phyloP scores from a whole-genome alignment of 1,140 invertebrate genomes.

The Thrips palmi region DNA sequence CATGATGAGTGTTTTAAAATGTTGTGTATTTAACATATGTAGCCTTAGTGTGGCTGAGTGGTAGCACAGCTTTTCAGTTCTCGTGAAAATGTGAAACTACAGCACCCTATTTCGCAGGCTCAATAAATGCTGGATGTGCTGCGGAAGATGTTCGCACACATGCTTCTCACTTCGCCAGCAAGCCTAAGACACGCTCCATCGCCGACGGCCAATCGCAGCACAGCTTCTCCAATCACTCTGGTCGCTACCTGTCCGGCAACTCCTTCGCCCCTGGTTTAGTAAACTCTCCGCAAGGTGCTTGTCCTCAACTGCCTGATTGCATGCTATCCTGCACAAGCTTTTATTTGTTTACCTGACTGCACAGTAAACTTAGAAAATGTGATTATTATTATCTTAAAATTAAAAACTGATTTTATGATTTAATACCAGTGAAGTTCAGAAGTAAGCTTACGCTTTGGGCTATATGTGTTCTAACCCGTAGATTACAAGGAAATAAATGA shows the following conservation, averaged over 20 bases:
- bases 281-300: slow-evolving; percentile 50
- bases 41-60: too few relatives aligned
- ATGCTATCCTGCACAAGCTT: not conserved
- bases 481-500: too few relatives aligned
- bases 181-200: slow-evolving; percentile 33
- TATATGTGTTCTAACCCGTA: too few relatives aligned
- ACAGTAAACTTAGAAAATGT: not conserved
- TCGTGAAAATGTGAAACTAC: slow-evolving; percentile 10
- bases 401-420: too few relatives aligned
- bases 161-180: slow-evolving; percentile 26
- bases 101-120: slow-evolving; percentile 29
- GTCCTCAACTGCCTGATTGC: too few relatives aligned
- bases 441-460: too few relatives aligned
- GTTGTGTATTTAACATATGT: too few relatives aligned
- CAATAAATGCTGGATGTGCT: slow-evolving; percentile 35
- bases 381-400: not conserved
- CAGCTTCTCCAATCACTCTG: slow-evolving; percentile 64
- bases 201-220: slow-evolving; percentile 73
- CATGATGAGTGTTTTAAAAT: too few relatives aligned
- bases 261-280: slow-evolving; percentile 55
- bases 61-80: too few relatives aligned
- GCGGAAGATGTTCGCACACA: slow-evolving; percentile 46
- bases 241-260: slow-evolving; percentile 41
- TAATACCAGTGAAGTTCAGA: too few relatives aligned
- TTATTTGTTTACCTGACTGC: not conserved